Conservation (phyloP, 2,888 invertebrate species). For the Drosophila incognita region DNA sequence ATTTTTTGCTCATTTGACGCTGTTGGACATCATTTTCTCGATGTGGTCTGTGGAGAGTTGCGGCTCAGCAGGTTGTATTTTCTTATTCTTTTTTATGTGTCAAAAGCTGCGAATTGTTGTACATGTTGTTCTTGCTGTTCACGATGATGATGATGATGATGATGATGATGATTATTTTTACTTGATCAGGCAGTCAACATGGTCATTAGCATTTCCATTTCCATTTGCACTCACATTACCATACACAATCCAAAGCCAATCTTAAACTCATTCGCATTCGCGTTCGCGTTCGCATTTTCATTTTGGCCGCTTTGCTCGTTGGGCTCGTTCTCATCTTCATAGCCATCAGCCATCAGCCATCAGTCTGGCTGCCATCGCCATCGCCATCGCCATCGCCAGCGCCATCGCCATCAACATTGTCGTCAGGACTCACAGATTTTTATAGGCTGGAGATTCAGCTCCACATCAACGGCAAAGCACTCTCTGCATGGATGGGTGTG, state of each 20-base stretch:
- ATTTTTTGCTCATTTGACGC: conserved; percentile 10
- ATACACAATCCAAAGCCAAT: conserved; percentile 4
- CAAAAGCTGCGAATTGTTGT: background rate
- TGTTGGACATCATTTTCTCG: conserved; percentile 30
- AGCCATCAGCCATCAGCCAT: conserved; percentile 52
- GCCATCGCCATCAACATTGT: conserved; percentile 76
- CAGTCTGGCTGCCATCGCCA: conserved; percentile 65
- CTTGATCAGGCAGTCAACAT: conserved; percentile 49
- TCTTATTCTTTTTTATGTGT: background rate
- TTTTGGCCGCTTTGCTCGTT: conserved; percentile 1
- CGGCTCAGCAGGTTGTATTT: conserved; percentile 43
- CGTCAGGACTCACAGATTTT: conserved; percentile 75
- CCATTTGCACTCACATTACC: conserved; percentile 33
- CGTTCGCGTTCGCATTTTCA: conserved; percentile 24
- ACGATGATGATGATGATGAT: background rate
- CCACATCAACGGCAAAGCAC: conserved; percentile 19
- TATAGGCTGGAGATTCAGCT: conserved; percentile 52
- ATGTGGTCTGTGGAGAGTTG: conserved; percentile 9
- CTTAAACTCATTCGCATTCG: background rate
- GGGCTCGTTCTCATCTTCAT: conserved; percentile 28
- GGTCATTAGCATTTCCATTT: conserved; percentile 50
- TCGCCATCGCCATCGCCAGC: conserved; percentile 75
- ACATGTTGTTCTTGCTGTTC: conserved; percentile 3
- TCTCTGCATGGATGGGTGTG: background rate
- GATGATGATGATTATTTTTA: conserved; percentile 25